These are phyloP conservation scores for Parambassis ranga DNA, from an alignment of 2,797 vertebrate species.

Conservation along the genomic window DNA sequence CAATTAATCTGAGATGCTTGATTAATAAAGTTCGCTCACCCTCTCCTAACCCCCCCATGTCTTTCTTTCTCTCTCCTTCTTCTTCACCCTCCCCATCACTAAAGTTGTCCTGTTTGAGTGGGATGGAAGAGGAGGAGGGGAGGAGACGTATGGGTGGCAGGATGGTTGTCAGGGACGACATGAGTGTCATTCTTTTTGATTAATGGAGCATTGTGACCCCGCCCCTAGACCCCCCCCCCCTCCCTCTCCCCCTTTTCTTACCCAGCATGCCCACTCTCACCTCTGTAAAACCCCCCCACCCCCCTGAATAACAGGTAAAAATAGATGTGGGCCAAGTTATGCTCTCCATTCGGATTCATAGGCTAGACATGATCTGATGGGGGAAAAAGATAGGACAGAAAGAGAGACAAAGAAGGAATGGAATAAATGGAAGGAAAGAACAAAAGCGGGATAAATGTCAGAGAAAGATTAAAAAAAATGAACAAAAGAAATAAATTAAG, in stretches of 20 bases:
- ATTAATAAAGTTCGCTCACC: slow-evolving; percentile 89
- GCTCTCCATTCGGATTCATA: slow-evolving; percentile 39
- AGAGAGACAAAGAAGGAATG: neutral
- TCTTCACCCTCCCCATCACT: slow-evolving; percentile 56
- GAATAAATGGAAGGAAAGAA: neutral
- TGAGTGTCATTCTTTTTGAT: slow-evolving; percentile 93
- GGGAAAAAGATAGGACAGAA: neutral
- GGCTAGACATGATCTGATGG: slow-evolving; percentile 18
- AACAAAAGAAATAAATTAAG: neutral
- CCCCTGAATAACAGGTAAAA: slow-evolving; percentile 68
- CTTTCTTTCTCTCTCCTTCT: slow-evolving; percentile 1
- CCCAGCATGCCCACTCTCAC: slow-evolving; percentile 67
- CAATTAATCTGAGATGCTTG: slow-evolving; percentile 94
- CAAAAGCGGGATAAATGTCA: neutral
- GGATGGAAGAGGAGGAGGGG: slow-evolving; percentile 64
- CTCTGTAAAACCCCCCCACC: slow-evolving; percentile 35
- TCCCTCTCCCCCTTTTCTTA: slow-evolving; percentile 27
- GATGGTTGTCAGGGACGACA: slow-evolving; percentile 85
- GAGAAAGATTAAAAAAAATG: neutral
- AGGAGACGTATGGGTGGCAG: slow-evolving; percentile 67
- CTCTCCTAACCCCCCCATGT: neutral
- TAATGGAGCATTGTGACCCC: slow-evolving; percentile 90
- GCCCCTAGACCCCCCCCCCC: slow-evolving; percentile 60
- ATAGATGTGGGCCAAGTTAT: slow-evolving; percentile 71
- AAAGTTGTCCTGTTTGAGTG: slow-evolving; percentile 74